These are phyloP conservation scores for Cheilosia pagana DNA, from an alignment of 2,888 invertebrate genomes.

Conservation along the genomic window DNA sequence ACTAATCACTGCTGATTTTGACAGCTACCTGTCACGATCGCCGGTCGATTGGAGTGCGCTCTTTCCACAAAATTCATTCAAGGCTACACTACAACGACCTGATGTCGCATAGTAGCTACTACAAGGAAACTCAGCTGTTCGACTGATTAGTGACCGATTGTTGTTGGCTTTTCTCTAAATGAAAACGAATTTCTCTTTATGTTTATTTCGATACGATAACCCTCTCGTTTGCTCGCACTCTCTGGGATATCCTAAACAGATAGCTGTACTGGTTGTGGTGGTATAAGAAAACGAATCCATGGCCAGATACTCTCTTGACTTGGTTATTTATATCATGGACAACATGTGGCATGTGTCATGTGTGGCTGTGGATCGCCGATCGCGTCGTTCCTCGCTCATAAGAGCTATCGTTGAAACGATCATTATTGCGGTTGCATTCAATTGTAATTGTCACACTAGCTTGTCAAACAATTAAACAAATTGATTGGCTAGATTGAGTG, in stretches of 20 bases:
- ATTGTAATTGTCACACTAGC: slow-evolving; percentile 17
- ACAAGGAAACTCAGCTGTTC: not conserved
- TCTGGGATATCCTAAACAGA: not conserved
- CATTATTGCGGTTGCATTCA: not conserved
- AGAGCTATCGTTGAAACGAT: slow-evolving; percentile 20
- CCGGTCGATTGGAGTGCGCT: not conserved
- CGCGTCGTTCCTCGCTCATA: slow-evolving; percentile 9
- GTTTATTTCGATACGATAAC: not conserved
- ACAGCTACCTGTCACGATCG: slow-evolving; percentile 40
- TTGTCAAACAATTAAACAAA: slow-evolving; percentile 18
- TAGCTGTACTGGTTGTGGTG: not conserved
- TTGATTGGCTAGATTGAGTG: slow-evolving; percentile 41
- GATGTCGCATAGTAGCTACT: not conserved
- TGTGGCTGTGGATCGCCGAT: no score
- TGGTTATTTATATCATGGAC: slow-evolving; percentile 47
- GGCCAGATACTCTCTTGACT: slow-evolving; percentile 8
- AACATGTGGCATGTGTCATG: slow-evolving; percentile 22
- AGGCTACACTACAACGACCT: slow-evolving; percentile 2
- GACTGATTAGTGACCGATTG: slow-evolving; percentile 18
- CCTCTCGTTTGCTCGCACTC: slow-evolving; percentile 17
- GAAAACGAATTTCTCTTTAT: slow-evolving; percentile 15
- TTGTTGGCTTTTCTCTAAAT: slow-evolving; percentile 7
- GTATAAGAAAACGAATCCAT: not conserved
- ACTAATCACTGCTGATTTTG: slow-evolving; percentile 12
- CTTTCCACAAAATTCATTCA: slow-evolving; percentile 5